A percentile compares a stretch with the other conserved stretches of the same genome.
These are phyloP conservation scores for Drosophila littoralis DNA, from an alignment of 1,140 invertebrate species.

Conservation along the genomic window DNA sequence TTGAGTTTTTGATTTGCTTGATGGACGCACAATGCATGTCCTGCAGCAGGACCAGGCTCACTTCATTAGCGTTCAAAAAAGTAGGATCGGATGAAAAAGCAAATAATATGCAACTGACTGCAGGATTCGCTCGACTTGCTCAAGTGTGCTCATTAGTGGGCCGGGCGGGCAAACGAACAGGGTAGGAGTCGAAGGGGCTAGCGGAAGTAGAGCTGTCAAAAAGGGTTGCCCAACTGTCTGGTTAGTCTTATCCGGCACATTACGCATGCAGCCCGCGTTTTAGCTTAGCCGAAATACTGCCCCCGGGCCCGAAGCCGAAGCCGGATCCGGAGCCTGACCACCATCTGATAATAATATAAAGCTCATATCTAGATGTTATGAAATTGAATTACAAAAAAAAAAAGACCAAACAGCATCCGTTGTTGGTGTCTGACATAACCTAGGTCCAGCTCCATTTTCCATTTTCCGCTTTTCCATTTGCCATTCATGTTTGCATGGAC, in stretches of 20 bases:
- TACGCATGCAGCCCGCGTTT: slow-evolving; percentile 61
- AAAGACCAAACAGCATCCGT: slow-evolving; percentile 56
- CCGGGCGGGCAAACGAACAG: slow-evolving; percentile 2
- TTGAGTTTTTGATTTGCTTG: slow-evolving; percentile 59
- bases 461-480: slow-evolving; percentile 25
- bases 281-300: slow-evolving; percentile 17
- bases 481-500: slow-evolving; percentile 65
- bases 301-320: slow-evolving; percentile 2
- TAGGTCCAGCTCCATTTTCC: slow-evolving; percentile 22
- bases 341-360: slow-evolving; percentile 73
- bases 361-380: slow-evolving; percentile 79
- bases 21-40: slow-evolving; percentile 77
- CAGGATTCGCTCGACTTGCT: slow-evolving; percentile 51
- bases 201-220: slow-evolving; percentile 23
- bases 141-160: slow-evolving; percentile 78
- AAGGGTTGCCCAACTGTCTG: slow-evolving; percentile 44
- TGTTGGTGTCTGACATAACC: slow-evolving; percentile 1
- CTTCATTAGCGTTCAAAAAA: slow-evolving; percentile 71
- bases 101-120: slow-evolving; percentile 65
- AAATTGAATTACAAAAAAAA: slow-evolving; percentile 48
- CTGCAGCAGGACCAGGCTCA: slow-evolving; percentile 61
- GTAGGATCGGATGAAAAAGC: slow-evolving; percentile 38
- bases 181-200: not conserved
- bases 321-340: slow-evolving; percentile 15
- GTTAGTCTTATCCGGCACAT: slow-evolving; percentile 50